A percentile compares a stretch with the other conserved stretches of the same genome.
Evolutionary conservation across 2,113 vertebrate species (phyloP).

Genomic region (Hippocampus abdominalis): DNA sequence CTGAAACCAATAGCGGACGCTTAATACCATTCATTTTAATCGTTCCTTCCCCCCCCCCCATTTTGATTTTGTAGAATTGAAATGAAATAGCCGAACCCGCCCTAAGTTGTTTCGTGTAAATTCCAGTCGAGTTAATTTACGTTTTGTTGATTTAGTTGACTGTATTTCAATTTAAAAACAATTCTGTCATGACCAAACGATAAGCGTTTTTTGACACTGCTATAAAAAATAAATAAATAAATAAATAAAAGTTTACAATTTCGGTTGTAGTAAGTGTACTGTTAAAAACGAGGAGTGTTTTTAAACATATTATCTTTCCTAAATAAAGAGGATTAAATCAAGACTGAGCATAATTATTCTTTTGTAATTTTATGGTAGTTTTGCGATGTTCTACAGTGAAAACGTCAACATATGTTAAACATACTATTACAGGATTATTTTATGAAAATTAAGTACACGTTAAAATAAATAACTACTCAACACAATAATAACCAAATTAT

Average conservation of each 20-base stretch:
- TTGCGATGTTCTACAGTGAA: not conserved
- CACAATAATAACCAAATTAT: too few species aligned
- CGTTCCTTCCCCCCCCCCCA: not conserved
- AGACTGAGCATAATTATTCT: not conserved
- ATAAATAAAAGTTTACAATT: not conserved
- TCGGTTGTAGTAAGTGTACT: not conserved
- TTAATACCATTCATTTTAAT: not conserved
- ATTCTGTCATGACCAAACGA: not conserved
- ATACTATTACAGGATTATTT: not conserved
- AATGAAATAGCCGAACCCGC: not conserved
- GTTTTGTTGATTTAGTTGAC: too few species aligned
- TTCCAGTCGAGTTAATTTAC: not conserved
- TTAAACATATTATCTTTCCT: too few species aligned
- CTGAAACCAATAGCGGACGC: not conserved
- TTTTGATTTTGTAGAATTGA: not conserved
- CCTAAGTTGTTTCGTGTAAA: not conserved
- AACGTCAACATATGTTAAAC: not conserved
- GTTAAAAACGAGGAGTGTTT: not conserved
- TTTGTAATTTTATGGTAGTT: not conserved
- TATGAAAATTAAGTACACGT: not conserved
- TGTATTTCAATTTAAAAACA: not conserved
- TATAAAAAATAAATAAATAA: not conserved
- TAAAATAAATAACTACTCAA: too few species aligned
- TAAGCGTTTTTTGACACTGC: not conserved
- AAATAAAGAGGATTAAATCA: too few species aligned